Evolutionary conservation across 2,797 vertebrate species (phyloP).

Genomic region (Micromesistius poutassou): DNA sequence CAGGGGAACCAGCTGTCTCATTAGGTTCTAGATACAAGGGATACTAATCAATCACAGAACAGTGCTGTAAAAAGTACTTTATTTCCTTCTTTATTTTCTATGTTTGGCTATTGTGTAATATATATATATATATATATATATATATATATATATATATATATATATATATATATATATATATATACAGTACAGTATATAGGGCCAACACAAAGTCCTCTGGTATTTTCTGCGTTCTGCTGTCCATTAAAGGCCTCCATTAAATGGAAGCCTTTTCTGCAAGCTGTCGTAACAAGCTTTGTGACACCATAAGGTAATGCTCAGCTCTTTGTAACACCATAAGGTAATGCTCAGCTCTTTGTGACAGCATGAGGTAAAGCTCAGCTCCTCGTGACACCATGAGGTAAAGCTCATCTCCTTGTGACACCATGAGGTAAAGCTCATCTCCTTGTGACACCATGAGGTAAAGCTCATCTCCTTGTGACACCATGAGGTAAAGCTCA

Average conservation of each 20-base stretch:
- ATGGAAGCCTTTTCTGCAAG: constrained; percentile 9
- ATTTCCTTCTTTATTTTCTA: no score
- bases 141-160: no score
- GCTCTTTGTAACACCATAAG: not conserved
- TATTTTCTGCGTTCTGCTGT: not conserved
- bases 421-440: constrained; percentile 7
- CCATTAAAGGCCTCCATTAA: not conserved
- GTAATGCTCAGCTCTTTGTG: not conserved
- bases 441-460: constrained; percentile 22
- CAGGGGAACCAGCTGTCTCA: not conserved
- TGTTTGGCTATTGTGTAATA: no score
- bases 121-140: not conserved
- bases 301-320: not conserved
- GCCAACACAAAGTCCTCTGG: not conserved
- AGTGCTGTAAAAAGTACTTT: no score
- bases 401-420: not conserved
- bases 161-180: no score
- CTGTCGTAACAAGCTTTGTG: constrained; percentile 14
- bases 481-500: constrained; percentile 7
- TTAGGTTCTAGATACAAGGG: not conserved
- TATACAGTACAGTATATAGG: not conserved
- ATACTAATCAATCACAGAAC: not conserved
- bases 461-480: not conserved
- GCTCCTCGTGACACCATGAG: no score
- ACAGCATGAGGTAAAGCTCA: no score